Evolutionary conservation across 2,797 vertebrate genomes (phyloP), one percentile per base, ranked within the genome.

Genomic region (Chloroceryle amazona): DNA sequence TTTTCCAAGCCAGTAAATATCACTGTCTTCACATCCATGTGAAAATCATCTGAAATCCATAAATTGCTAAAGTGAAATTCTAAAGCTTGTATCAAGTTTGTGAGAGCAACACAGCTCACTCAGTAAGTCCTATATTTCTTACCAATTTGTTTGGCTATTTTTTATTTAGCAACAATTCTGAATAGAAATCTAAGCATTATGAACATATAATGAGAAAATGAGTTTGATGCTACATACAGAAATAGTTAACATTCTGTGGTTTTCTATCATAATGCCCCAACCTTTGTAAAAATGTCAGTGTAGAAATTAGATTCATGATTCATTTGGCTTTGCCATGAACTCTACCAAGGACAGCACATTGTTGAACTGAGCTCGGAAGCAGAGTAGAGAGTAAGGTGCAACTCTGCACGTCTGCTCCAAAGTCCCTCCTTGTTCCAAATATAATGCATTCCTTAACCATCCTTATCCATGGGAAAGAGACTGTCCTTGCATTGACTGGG

Each of bases 401-500:
- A 52, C 17, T 37, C 49, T 33, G 22, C 13, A 35, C 0, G 0
- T 25, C 49, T 90, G 22, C 28, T 87, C 39, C 17, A 55, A 41
- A 55, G 60, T 78, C 10, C 9, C 10, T 52, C 61, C 9, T 52
- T 51, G 7, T 60, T 78, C 31, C n/a, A 63, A 79, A 89, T 28
- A 35, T 3, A 51, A 79, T 6, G 2, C 11, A 54, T 9, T 19
- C 18, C 39, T 72, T 54, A 81, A 41, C 21, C 5, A 46, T 13
- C 31, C 21, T 22, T 33, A 55, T 7, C 5, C 10, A 19, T 0
- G 1, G 7, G 9, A 82, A 75, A 54, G 10, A 51, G 17, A 10
- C 13, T 47, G 35, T 39, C 35, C 12, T 62, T 68, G 39, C 41
- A 73, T 0, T 41, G 21, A 33, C 5, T 0, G 0, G 33, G 35